Conservation (phyloP, 2,888 invertebrate genomes). For the Zeuzera pyrina region DNA sequence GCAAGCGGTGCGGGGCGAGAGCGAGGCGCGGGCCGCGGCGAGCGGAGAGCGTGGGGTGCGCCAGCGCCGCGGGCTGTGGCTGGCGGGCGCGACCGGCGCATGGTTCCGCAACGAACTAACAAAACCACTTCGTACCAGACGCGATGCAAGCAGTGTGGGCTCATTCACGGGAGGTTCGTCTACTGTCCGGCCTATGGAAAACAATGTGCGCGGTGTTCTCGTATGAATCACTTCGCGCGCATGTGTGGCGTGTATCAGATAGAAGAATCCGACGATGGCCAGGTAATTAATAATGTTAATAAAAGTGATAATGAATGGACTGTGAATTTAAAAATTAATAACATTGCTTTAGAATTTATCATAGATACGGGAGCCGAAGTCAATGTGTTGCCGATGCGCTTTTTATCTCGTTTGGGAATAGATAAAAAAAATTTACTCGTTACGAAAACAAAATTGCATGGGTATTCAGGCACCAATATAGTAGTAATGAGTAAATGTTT, state of each 20-base stretch:
- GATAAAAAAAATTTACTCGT: constrained; percentile 6
- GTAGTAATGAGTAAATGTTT: constrained; percentile 12
- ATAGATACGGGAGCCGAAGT: constrained; percentile 18
- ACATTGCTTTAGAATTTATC: constrained; percentile 10
- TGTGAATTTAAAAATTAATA: constrained; percentile 10
- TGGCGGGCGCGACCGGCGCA: too few species aligned
- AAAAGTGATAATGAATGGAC: constrained; percentile 11
- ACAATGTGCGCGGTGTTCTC: too few species aligned
- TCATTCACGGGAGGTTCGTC: neutral
- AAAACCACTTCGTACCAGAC: too few species aligned
- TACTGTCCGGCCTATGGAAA: too few species aligned
- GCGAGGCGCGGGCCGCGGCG: neutral
- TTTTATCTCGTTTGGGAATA: constrained; percentile 5
- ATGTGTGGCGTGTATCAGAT: too few species aligned
- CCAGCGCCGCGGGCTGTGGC: too few species aligned
- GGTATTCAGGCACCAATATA: constrained; percentile 10
- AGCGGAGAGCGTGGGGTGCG: neutral
- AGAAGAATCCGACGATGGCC: too few species aligned
- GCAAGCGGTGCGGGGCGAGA: neutral
- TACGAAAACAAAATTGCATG: constrained; percentile 9
- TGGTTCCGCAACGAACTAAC: too few species aligned
- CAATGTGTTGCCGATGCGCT: constrained; percentile 14
- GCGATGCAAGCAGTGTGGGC: neutral
- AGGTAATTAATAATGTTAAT: too few species aligned
- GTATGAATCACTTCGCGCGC: too few species aligned